These are phyloP conservation scores for Sphinx pinastri DNA, from an alignment of 2,888 invertebrate species.

Conservation along the genomic window DNA sequence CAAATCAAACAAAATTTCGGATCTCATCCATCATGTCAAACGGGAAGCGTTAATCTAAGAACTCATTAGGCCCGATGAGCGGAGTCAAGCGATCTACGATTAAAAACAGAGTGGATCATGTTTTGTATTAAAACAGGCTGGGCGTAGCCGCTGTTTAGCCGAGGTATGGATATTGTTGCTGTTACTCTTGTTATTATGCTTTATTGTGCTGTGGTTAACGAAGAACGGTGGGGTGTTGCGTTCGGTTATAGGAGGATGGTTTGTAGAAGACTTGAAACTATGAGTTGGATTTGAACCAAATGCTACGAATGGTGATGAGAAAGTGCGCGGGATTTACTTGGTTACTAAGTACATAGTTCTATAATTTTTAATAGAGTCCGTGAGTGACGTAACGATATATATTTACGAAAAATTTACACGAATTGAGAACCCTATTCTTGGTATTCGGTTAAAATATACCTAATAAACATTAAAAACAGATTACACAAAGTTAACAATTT, in stretches of 20 bases:
- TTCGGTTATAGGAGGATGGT: background rate
- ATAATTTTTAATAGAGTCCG: no score
- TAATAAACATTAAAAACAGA: background rate
- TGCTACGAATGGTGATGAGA: no score
- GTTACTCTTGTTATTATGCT: background rate
- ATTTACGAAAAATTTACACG: no score
- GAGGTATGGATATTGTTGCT: background rate
- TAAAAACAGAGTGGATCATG: conserved; percentile 29
- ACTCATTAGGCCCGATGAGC: conserved; percentile 63
- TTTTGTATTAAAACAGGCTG: conserved; percentile 7
- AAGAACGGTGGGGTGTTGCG: no score
- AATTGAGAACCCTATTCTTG: no score
- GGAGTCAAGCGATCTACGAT: conserved; percentile 36
- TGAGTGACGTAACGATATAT: no score
- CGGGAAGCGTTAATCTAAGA: conserved; percentile 60
- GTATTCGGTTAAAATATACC: background rate
- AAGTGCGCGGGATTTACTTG: no score
- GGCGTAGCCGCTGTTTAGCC: background rate
- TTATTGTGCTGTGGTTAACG: background rate
- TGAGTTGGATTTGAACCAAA: no score
- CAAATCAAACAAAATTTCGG: conserved; percentile 76
- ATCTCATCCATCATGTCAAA: conserved; percentile 76
- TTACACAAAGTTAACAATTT: conserved; percentile 25
- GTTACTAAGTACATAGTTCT: no score
- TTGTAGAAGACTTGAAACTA: no score